A percentile compares a stretch with the other conserved stretches of the same genome.
Conservation (phyloP, 92 coral and sea anemone genomes). For the Siderastrea radians region DNA sequence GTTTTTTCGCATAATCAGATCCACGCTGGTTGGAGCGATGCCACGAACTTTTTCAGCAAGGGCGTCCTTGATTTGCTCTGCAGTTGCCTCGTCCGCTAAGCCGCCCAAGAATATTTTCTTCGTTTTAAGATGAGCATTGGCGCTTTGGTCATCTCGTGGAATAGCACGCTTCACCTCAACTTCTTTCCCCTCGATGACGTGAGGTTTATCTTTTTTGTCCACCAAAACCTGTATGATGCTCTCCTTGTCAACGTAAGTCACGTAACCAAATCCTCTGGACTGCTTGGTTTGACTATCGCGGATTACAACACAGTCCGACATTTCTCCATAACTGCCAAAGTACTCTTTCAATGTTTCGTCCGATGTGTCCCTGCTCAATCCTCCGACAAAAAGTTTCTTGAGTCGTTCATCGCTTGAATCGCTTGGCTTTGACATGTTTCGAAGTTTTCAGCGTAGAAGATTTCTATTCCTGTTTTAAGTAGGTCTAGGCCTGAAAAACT, state of each 20-base stretch:
- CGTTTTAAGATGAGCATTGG: slow-evolving; percentile 79
- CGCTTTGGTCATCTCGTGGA: slow-evolving; percentile 87
- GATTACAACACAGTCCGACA: slow-evolving; percentile 84
- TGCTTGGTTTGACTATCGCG: slow-evolving; percentile 59
- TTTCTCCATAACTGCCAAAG: slow-evolving; percentile 76
- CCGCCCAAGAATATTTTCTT: slow-evolving; percentile 97
- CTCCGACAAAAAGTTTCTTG: slow-evolving; percentile 95
- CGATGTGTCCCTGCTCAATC: slow-evolving; percentile 78
- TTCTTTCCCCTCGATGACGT: slow-evolving; percentile 83
- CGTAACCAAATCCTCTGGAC: slow-evolving; percentile 97
- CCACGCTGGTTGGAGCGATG: slow-evolving; percentile 38
- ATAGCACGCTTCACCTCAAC: slow-evolving; percentile 97
- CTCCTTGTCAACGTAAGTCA: slow-evolving; percentile 70
- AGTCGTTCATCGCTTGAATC: slow-evolving; percentile 51
- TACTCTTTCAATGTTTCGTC: slow-evolving; percentile 82
- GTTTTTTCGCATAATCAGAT: slow-evolving; percentile 70
- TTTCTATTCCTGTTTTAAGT: too few relatives aligned
- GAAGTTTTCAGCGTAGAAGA: background rate
- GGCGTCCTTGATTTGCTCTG: slow-evolving; percentile 69
- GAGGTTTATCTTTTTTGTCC: slow-evolving; percentile 72
- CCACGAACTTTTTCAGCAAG: slow-evolving; percentile 57
- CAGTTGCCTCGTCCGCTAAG: slow-evolving; percentile 74
- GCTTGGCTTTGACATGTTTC: slow-evolving; percentile 5
- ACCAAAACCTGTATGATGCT: slow-evolving; percentile 65
- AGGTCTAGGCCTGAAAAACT: background rate